Base-by-base conservation (phyloP, 2,113 vertebrate genomes). In the Peromyscus polionotus region DNA sequence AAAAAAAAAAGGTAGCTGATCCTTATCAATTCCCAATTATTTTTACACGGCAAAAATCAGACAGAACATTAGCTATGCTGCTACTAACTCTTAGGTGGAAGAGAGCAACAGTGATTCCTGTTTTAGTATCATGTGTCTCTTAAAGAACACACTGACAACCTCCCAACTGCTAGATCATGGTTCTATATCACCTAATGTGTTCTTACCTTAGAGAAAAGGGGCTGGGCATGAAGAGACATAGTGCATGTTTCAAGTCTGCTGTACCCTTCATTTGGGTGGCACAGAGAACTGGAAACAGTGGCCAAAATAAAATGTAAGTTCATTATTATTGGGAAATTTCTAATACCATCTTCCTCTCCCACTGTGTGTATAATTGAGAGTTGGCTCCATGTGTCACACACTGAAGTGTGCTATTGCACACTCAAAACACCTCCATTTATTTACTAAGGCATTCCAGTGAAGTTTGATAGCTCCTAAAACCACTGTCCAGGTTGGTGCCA, bases 361-460 rank as follows among this genome's bases (percentile, higher is more conserved):
- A 36, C 65, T 95, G 51, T 1, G 48, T 90, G 87, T 65, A 90
- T 96, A 97, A 45, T 76, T 94, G 96, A 97, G 96, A 97, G 48
- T 75, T 97, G 97, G 86, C 91, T 97, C 22, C 39, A 48, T 59
- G 89, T 93, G 31, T 91, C 51, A 90, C 88, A 94, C 92, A 96
- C 13, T 70, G 11, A 95, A 96, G 88, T 67, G 77, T n/a, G 36
- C 77, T 67, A 79, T 24, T 84, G 9, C 51, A 51, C 51, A 51
- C 36, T 94, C 26, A 89, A 83, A 86, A 91, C 86, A 61, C 24
- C 92, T 68, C 33, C 48, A 22, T 65, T 81, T 59, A 20, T 57
- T 72, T 77, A 72, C 48, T 61, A 75, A 48, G 86, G 57, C 24
- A 19, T 88, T 90, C 85, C 67, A 73, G 42, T 1, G 26, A 85